Percentiles rank a stretch among this genome's conserved stretches.
These are phyloP conservation scores for Baryphthengus martii DNA, from an alignment of 2,113 vertebrate species.

Conservation along the genomic window DNA sequence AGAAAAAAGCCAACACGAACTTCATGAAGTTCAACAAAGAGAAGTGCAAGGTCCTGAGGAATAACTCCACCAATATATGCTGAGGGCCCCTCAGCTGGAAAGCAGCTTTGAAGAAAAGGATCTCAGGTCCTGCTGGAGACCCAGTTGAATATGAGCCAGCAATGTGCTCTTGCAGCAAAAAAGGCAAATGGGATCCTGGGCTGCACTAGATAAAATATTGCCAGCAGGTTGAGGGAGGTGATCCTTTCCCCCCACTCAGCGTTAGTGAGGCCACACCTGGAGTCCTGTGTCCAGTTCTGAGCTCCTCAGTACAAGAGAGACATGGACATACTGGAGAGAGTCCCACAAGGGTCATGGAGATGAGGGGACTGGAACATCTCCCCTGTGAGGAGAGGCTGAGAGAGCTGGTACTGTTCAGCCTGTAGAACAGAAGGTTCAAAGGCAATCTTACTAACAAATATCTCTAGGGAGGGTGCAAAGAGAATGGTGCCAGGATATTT, in stretches of 20 bases:
- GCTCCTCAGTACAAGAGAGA: not conserved
- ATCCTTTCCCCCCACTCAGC: not conserved
- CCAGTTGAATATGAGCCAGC: not conserved
- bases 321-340: not conserved
- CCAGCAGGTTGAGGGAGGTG: not conserved
- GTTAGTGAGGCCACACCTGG: not conserved
- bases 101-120: not conserved
- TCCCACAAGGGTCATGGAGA: not conserved
- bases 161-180: not conserved
- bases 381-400: not conserved
- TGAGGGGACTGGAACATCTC: not conserved
- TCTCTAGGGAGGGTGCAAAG: not conserved
- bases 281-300: not conserved
- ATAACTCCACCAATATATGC: not conserved
- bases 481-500: not conserved
- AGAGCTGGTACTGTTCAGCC: not conserved
- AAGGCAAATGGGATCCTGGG: not conserved
- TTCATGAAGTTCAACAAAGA: not conserved
- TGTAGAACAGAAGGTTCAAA: not conserved
- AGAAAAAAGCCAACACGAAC: not conserved
- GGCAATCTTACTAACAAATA: not conserved
- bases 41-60: not conserved
- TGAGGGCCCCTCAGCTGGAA: not conserved
- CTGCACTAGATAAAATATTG: not conserved
- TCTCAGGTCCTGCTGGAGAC: not conserved